Percentiles rank a stretch among this genome's conserved stretches.
These are phyloP conservation scores for Tiliqua scincoides DNA, from an alignment of 2,113 vertebrate genomes.

Conservation along the genomic window DNA sequence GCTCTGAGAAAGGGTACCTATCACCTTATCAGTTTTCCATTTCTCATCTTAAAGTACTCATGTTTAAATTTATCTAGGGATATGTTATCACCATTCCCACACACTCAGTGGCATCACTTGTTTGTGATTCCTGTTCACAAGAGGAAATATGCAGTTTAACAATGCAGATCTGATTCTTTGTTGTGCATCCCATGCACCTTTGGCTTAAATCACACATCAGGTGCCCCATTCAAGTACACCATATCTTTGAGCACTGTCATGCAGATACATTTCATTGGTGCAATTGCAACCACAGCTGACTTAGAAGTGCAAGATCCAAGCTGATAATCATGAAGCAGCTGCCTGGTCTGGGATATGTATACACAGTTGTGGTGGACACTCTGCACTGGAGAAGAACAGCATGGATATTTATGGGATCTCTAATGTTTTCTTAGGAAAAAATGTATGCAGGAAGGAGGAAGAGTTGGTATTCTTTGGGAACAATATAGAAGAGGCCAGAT, in stretches of 20 bases:
- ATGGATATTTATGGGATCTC: neutral
- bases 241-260: neutral
- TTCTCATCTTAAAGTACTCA: neutral
- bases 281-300: neutral
- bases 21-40: neutral
- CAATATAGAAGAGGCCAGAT: neutral
- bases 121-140: neutral
- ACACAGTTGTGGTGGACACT: neutral
- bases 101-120: neutral
- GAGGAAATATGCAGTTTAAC: neutral
- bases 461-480: neutral
- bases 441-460: neutral
- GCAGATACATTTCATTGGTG: neutral
- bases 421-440: neutral
- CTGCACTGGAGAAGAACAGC: neutral
- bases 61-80: neutral
- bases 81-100: neutral
- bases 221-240: neutral
- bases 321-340: neutral
- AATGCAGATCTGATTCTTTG: neutral
- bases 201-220: neutral
- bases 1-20: neutral
- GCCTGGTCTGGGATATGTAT: neutral
- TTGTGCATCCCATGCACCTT: neutral
- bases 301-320: neutral